These are phyloP conservation scores for Chiloscyllium plagiosum DNA, from an alignment of 2,113 vertebrate species.

Conservation along the genomic window DNA sequence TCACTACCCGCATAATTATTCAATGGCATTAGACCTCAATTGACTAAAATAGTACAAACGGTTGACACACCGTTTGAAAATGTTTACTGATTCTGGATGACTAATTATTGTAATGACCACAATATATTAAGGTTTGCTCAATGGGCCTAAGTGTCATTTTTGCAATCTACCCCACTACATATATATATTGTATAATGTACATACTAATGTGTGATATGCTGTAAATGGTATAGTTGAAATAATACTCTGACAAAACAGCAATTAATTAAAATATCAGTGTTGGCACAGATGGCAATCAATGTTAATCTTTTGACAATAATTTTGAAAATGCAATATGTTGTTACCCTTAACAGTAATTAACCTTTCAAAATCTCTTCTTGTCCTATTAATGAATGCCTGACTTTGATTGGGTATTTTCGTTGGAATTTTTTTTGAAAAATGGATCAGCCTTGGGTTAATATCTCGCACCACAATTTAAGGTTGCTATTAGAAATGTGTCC, in stretches of 20 bases:
- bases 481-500: neutral
- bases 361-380: neutral
- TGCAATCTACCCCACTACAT: neutral
- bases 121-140: neutral
- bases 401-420: neutral
- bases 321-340: neutral
- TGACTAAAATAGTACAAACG: neutral
- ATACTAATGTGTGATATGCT: neutral
- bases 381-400: neutral
- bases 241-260: neutral
- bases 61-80: neutral
- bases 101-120: neutral
- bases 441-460: neutral
- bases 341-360: neutral
- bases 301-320: neutral
- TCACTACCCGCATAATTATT: neutral
- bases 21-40: neutral
- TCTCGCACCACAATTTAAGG: constrained; percentile 8
- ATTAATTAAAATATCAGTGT: neutral
- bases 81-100: neutral
- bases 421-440: neutral
- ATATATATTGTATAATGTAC: neutral
- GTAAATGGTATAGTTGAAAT: constrained; percentile 4
- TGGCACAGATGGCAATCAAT: neutral
- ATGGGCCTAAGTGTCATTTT: neutral